These are phyloP conservation scores for Ameiurus melas DNA, from an alignment of 2,113 vertebrate species.

Conservation along the genomic window DNA sequence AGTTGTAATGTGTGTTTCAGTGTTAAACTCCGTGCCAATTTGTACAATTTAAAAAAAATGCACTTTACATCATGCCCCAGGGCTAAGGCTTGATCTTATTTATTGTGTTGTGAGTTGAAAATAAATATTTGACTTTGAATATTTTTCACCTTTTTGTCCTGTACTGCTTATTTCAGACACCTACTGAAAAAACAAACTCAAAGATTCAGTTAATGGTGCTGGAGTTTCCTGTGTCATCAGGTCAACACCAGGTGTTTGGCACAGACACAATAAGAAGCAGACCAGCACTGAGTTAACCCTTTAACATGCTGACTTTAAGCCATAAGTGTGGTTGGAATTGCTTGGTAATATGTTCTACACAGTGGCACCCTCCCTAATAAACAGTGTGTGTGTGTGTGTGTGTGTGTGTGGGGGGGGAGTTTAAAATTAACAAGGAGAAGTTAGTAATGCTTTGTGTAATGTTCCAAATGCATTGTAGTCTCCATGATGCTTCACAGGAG, in stretches of 20 bases:
- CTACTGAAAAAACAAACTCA: not conserved
- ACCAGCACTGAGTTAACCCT: no score
- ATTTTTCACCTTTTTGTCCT: not conserved
- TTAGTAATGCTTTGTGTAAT: no score
- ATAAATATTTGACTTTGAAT: conserved; percentile 20
- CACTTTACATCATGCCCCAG: conserved; percentile 69
- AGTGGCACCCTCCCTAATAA: not conserved
- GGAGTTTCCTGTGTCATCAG: not conserved
- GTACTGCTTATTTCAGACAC: not conserved
- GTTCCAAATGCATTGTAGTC: no score
- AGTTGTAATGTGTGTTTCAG: conserved; percentile 34
- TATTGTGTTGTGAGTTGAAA: conserved; percentile 58
- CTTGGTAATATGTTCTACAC: not conserved
- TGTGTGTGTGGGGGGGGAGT: no score
- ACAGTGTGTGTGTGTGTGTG: not conserved
- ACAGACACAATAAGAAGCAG: not conserved
- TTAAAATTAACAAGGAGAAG: no score
- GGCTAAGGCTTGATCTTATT: conserved; percentile 61
- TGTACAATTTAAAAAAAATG: conserved; percentile 44
- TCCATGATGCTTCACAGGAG: no score
- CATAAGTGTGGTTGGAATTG: not conserved
- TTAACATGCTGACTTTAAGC: not conserved
- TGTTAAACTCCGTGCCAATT: conserved; percentile 29
- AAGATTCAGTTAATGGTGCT: not conserved
- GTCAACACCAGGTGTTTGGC: not conserved